Percentiles rank a stretch among this genome's conserved stretches.
Evolutionary conservation across 2,888 invertebrate genomes (phyloP).

Genomic region (Cephus nigrinus): DNA sequence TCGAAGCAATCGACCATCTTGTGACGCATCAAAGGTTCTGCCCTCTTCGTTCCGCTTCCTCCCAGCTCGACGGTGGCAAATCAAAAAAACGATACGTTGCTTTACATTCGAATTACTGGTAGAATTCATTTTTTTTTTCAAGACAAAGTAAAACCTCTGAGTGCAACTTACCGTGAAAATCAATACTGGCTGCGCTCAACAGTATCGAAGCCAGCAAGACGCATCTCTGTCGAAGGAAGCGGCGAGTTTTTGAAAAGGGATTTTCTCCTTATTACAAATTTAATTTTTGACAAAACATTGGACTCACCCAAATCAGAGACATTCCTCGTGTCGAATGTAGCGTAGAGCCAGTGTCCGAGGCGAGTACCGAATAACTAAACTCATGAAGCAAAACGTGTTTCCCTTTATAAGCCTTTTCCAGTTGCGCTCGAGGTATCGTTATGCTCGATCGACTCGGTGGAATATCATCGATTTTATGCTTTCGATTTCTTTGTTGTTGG

Average conservation of each 20-base stretch:
- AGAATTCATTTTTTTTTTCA: not conserved
- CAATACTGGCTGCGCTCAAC: slow-evolving; percentile 2
- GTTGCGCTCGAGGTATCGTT: slow-evolving; percentile 4
- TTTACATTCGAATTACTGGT: not conserved
- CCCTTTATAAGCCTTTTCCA: slow-evolving; percentile 17
- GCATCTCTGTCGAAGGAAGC: slow-evolving; percentile 7
- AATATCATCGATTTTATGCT: slow-evolving; percentile 18
- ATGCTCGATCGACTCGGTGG: not conserved
- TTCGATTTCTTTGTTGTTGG: slow-evolving; percentile 13
- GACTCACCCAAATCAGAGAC: not conserved
- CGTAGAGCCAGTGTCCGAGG: not conserved
- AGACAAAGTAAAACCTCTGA: not conserved
- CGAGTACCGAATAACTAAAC: slow-evolving; percentile 18
- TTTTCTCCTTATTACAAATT: not conserved
- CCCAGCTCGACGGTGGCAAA: slow-evolving; percentile 21
- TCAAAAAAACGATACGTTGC: not conserved
- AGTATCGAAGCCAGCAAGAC: slow-evolving; percentile 8
- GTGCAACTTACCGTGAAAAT: slow-evolving; percentile 15
- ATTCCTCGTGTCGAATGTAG: not conserved
- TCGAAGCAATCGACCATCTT: slow-evolving; percentile 31
- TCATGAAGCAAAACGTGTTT: not conserved
- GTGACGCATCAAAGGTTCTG: slow-evolving; percentile 27
- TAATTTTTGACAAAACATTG: too few species aligned
- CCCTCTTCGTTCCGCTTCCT: slow-evolving; percentile 15
- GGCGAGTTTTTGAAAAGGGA: not conserved